Evolutionary conservation across 2,113 vertebrate species (phyloP), one percentile per base, ranked within the genome.

Genomic region (Callopanchax toddi): DNA sequence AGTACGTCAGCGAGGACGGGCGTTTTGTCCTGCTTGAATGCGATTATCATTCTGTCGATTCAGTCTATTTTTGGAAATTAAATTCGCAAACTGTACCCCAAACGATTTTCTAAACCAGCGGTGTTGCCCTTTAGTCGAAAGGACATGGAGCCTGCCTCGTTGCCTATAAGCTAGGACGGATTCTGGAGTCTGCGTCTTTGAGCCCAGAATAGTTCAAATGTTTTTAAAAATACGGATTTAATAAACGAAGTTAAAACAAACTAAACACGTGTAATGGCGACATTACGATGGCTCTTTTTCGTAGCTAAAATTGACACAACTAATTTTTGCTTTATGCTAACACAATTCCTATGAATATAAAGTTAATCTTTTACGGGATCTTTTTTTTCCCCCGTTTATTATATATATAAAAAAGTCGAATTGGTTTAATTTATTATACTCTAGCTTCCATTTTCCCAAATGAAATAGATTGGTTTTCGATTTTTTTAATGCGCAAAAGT

Each of bases 11-110:
- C 76, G 78, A 59, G 10, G 61, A 80, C 69, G 83, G 81, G 84
- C 82, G 82, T 82, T 82, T 81, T 69, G 45, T 81, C 74, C 74
- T 56, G 74, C 78, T 82, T 62, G 64, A 85, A 85, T 69, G 85
- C 78, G 82, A 80, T 79, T 81, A 80, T 76, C 74, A 40, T 73
- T 74, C 77, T 40, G 79, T 80, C 77, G 78, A 60, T 86, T 88
- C 77, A 9, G 72, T 79, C 89, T 90, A 75, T 90, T 91, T 89
- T 89, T 79, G 87, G 87, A 89, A 53, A 67, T 79, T 84, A 84
- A 80, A 64, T 66, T 50, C 18, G 48, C 77, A 18, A 67, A 34
- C 70, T 67, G 67, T 32, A 58, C 72, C 16, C 71, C 76, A 67
- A 53, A 56, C 12, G 63, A 60, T 2, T 63, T 46, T 51, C 8